Conservation (phyloP, 2,888 invertebrate genomes). For the Eueremaeus valkanovi region DNA sequence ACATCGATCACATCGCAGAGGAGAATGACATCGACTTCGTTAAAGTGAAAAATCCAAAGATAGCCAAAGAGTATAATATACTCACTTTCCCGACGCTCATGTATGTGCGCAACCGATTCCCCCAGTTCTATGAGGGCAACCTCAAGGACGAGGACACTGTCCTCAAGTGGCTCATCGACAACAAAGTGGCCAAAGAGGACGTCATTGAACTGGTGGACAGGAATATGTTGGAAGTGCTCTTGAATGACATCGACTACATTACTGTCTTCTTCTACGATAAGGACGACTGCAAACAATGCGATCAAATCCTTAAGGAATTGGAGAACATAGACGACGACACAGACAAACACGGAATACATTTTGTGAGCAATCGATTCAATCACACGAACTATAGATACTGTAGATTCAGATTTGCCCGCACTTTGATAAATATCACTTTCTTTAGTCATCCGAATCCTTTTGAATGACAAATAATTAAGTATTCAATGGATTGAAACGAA, state of each 20-base stretch:
- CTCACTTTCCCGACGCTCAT: conserved; percentile 74
- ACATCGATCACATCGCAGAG: conserved; percentile 89
- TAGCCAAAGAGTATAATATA: conserved; percentile 81
- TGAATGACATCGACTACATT: conserved; percentile 82
- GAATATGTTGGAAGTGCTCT: conserved; percentile 79
- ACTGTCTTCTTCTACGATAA: conserved; percentile 76
- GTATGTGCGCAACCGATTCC: conserved; percentile 59
- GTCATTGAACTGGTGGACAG: conserved; percentile 86
- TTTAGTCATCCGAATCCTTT: too few relatives aligned
- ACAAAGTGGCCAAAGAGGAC: conserved; percentile 77
- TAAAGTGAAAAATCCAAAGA: conserved; percentile 81
- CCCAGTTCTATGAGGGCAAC: conserved; percentile 79
- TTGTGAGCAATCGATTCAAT: conserved; percentile 52
- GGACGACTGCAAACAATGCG: conserved; percentile 65
- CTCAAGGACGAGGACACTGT: conserved; percentile 87
- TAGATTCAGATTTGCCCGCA: too few relatives aligned
- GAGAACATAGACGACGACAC: conserved; percentile 68
- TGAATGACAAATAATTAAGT: too few relatives aligned
- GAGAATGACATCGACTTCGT: conserved; percentile 86
- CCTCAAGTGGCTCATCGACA: conserved; percentile 79
- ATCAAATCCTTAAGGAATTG: conserved; percentile 76
- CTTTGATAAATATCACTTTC: too few relatives aligned
- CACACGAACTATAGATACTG: too few relatives aligned
- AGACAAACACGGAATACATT: conserved; percentile 85
- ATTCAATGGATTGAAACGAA: background rate